Percentiles rank a stretch among this genome's conserved stretches.
These are phyloP conservation scores for Panorpa germanica DNA, from an alignment of 2,888 invertebrate species.

Conservation along the genomic window DNA sequence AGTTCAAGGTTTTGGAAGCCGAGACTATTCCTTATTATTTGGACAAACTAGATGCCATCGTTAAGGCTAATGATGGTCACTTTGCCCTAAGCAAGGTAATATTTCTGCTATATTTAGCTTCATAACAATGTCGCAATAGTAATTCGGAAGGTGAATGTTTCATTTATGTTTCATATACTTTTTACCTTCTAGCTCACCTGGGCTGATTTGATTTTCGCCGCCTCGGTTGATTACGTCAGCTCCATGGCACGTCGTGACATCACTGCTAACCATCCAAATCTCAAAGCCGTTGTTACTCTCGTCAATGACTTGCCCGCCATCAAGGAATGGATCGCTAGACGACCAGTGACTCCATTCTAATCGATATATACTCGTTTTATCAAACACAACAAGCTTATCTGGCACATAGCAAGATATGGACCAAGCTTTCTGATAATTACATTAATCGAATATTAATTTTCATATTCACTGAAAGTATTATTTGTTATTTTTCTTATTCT, in stretches of 20 bases:
- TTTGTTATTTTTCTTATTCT: too few relatives aligned
- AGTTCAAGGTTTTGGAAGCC: constrained; percentile 27
- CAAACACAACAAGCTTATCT: too few relatives aligned
- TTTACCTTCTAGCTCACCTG: constrained; percentile 31
- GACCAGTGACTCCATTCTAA: constrained; percentile 39
- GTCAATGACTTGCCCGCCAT: constrained; percentile 36
- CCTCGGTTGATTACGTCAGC: constrained; percentile 36
- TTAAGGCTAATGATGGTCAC: constrained; percentile 37
- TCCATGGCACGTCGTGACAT: constrained; percentile 32
- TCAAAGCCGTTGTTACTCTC: constrained; percentile 32
- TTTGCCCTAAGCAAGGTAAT: constrained; percentile 30
- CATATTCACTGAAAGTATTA: too few relatives aligned
- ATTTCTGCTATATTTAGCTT: too few relatives aligned
- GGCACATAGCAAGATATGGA: too few relatives aligned
- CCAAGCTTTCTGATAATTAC: too few relatives aligned
- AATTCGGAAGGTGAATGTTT: too few relatives aligned
- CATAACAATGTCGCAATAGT: too few relatives aligned
- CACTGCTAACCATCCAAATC: constrained; percentile 32
- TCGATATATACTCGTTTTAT: too few relatives aligned
- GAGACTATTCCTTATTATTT: constrained; percentile 37
- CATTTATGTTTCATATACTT: constrained; percentile 4
- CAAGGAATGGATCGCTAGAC: constrained; percentile 41
- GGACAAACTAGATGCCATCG: constrained; percentile 35
- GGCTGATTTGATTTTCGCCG: constrained; percentile 42
- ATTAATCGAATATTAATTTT: too few relatives aligned